A percentile compares a stretch with the other conserved stretches of the same genome.
Evolutionary conservation across 2,797 vertebrate genomes (phyloP).

Genomic region (Pempheris klunzingeri): DNA sequence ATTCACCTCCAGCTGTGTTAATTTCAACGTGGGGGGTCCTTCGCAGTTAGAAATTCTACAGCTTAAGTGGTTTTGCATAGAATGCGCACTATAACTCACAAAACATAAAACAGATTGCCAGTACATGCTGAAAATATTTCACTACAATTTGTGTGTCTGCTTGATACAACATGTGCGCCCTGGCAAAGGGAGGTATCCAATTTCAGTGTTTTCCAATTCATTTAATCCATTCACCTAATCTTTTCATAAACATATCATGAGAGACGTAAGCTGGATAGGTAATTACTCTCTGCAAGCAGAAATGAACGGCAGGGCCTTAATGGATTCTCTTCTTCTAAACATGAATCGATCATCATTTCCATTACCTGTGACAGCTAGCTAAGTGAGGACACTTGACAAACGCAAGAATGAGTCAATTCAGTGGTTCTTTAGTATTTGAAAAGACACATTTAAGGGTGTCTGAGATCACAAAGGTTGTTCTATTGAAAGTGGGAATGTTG

Average conservation of each 20-base stretch:
- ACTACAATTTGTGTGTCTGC: slow-evolving; percentile 41
- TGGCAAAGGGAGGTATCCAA: slow-evolving; percentile 44
- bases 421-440: slow-evolving; percentile 2
- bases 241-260: slow-evolving; percentile 64
- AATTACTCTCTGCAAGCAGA: slow-evolving; percentile 66
- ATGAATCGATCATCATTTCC: slow-evolving; percentile 66
- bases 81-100: slow-evolving; percentile 28
- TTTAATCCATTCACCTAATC: slow-evolving; percentile 64
- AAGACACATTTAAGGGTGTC: slow-evolving; percentile 9
- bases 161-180: slow-evolving; percentile 32
- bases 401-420: slow-evolving; percentile 32
- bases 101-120: slow-evolving; percentile 25
- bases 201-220: slow-evolving; percentile 61
- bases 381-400: slow-evolving; percentile 46
- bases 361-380: slow-evolving; percentile 50
- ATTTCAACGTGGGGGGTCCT: too few relatives aligned
- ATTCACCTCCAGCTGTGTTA: slow-evolving; percentile 42
- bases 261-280: slow-evolving; percentile 51
- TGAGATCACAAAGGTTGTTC: not conserved
- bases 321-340: slow-evolving; percentile 59
- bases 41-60: not conserved
- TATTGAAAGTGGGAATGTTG: not conserved
- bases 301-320: slow-evolving; percentile 61
- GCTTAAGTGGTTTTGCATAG: slow-evolving; percentile 18
- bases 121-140: slow-evolving; percentile 49